These are phyloP conservation scores for Polyergus mexicanus DNA, from an alignment of 1,140 invertebrate species.

Conservation along the genomic window DNA sequence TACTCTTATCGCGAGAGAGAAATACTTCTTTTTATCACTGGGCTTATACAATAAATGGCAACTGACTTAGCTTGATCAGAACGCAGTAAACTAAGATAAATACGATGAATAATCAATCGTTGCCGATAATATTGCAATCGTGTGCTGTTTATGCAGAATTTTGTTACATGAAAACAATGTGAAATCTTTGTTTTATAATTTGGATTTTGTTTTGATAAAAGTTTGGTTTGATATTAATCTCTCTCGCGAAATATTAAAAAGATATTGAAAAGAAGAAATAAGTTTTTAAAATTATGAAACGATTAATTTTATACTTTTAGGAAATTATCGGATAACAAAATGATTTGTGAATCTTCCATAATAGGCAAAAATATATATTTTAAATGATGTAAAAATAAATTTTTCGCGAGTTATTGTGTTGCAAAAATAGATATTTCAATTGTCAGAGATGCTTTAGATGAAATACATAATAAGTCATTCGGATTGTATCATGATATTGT, in stretches of 20 bases:
- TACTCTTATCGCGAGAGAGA: constrained; percentile 23
- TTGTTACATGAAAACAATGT: background rate
- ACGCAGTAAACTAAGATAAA: constrained; percentile 4
- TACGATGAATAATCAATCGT: constrained; percentile 32
- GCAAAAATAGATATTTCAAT: background rate
- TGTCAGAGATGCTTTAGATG: background rate
- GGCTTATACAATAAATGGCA: background rate
- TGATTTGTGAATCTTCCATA: background rate
- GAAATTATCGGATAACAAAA: background rate
- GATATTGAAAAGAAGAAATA: background rate
- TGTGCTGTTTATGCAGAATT: background rate
- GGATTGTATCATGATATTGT: background rate
- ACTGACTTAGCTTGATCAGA: constrained; percentile 17
- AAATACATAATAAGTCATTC: constrained; percentile 1
- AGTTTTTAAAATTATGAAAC: background rate
- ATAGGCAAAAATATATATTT: background rate
- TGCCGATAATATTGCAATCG: background rate
- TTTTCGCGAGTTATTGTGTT: background rate
- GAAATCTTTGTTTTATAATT: background rate
- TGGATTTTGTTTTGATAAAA: background rate
- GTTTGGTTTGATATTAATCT: background rate
- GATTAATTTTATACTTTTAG: background rate
- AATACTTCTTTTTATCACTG: constrained; percentile 15
- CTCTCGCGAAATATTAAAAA: background rate
- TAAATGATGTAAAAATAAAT: background rate